phyloP scores from a whole-genome alignment of 2,113 vertebrate genomes.

The Tragulus kanchil region DNA sequence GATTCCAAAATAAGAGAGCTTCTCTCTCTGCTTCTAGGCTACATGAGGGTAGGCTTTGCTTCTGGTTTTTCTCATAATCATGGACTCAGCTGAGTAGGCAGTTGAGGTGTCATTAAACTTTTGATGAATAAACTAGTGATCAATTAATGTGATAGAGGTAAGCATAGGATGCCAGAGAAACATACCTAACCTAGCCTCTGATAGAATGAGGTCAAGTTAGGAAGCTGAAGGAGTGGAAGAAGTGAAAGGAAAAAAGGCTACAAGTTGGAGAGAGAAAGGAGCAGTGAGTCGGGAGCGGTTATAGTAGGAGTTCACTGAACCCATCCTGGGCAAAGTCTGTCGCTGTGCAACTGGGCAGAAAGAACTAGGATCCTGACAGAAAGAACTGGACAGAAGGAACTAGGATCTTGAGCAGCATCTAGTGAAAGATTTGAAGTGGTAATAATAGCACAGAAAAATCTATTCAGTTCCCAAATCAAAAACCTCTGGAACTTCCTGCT shows the following conservation, averaged over 20 bases:
- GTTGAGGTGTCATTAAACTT: not conserved
- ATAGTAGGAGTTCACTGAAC: not conserved
- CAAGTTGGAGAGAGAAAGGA: not conserved
- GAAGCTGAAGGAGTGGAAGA: not conserved
- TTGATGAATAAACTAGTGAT: conserved; percentile 29
- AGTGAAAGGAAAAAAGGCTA: not conserved
- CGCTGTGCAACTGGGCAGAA: not conserved
- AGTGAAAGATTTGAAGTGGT: not conserved
- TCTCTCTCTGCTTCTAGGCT: not conserved
- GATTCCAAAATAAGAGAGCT: not conserved
- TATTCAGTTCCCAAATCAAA: not conserved
- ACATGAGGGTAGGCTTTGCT: not conserved
- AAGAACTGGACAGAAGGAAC: not conserved
- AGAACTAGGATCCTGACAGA: not conserved
- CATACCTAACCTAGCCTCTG: not conserved
- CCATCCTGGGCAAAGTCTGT: not conserved
- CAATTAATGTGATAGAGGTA: not conserved
- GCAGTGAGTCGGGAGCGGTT: not conserved
- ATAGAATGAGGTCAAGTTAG: not conserved
- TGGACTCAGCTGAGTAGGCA: not conserved
- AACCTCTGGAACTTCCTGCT: not conserved
- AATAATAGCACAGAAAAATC: not conserved
- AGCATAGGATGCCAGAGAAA: not conserved
- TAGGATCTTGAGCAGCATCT: not conserved
- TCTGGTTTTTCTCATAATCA: not conserved